Evolutionary conservation across 1,140 invertebrate species (phyloP), one percentile per base, ranked within the genome.

Genomic region (Tetramorium simillimum): DNA sequence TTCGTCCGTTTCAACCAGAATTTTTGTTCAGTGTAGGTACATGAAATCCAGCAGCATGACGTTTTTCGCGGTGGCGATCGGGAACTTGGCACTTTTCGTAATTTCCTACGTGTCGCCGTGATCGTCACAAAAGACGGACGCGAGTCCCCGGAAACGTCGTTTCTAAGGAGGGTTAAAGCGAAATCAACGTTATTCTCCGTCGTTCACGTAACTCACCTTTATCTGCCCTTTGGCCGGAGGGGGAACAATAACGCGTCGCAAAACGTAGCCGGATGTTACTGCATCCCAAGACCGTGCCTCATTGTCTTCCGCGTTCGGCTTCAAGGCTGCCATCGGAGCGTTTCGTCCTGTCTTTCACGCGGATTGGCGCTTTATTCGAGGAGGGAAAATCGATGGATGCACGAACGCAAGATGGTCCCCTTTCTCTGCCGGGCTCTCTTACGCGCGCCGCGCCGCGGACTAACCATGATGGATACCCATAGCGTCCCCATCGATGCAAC

Each of bases 221-320:
- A 78, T 46, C 58, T 56, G 33, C 28, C 53, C 72, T 33, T 65
- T 53, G 16, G 18, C 33, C 18, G 18, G 43, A 46, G 62, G 14
- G 28, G 51, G 86, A 87, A 69, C 78, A 89, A 89, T 85, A 87
- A 88, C 40, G 86, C 86, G 51, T 58, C 81, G 58, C 62, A 53
- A 85, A 85, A 85, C 75, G 21, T 81, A 80, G 80, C 87, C 86
- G 87, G 87, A 89, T 67, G 88, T 89, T 88, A 73, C 75, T 75
- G 86, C 69, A 85, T 88, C 62, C 62, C 75, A 69, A 73, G 69
- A 73, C 24, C 40, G 76, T 43, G 53, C 37, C 37, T 76, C 53
- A 85, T 86, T 81, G 81, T 86, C 88, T 88, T 58, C 37, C 24
- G 60, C 49, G 69, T 63, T 53, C 62, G 62, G 70, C 82, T 81